These are phyloP conservation scores for Pherbina coryleti DNA, from an alignment of 2,888 invertebrate species.

Conservation along the genomic window DNA sequence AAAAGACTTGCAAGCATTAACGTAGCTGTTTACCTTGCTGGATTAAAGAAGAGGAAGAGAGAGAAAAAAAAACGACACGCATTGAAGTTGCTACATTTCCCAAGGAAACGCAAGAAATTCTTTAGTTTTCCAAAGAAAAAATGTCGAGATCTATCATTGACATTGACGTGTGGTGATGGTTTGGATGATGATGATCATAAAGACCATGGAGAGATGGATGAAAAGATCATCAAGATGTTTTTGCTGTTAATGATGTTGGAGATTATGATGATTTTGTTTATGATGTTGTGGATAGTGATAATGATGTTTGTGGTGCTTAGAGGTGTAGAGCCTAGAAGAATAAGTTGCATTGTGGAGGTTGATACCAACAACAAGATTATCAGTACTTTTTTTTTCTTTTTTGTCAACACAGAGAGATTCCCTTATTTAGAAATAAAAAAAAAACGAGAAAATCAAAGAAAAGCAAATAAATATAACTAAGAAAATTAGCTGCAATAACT, in stretches of 20 bases:
- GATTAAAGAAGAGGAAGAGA: neutral
- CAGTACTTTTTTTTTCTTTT: no score
- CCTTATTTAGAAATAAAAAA: conserved; percentile 4
- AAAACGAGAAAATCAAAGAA: neutral
- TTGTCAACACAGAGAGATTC: neutral
- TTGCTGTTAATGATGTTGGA: no score
- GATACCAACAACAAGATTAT: no score
- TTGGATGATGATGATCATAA: no score
- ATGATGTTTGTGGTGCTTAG: no score
- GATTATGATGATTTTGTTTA: no score
- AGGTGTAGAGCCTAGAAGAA: neutral
- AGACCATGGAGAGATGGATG: no score
- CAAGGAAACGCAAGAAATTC: conserved; percentile 64
- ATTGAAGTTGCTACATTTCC: conserved; percentile 52
- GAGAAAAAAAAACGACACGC: neutral
- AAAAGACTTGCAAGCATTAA: neutral
- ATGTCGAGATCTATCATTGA: neutral
- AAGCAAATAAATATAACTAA: neutral
- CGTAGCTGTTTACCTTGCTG: neutral
- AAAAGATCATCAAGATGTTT: no score
- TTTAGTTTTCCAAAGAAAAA: conserved; percentile 52
- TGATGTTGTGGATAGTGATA: no score
- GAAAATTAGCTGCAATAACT: neutral
- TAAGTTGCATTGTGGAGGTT: neutral
- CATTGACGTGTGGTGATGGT: neutral